These are phyloP conservation scores for Tragelaphus oryx DNA, from an alignment of 2,797 vertebrate species.

Conservation along the genomic window DNA sequence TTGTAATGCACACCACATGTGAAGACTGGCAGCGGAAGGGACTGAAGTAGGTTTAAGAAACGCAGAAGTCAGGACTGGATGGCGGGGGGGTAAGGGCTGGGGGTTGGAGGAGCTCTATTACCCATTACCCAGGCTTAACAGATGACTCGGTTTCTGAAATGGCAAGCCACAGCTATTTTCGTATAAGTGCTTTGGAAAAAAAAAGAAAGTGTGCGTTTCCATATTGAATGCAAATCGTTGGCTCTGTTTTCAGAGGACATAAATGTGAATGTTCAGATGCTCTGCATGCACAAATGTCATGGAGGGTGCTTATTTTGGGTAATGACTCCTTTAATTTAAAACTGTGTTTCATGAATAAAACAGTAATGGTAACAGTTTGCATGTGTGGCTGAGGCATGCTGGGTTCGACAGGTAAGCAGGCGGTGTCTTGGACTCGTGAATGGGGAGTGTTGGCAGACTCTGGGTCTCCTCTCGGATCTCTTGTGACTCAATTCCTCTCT, in stretches of 20 bases:
- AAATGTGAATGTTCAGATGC: slow-evolving; percentile 82
- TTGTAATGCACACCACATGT: background rate
- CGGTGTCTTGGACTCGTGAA: slow-evolving; percentile 69
- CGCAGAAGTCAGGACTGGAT: background rate
- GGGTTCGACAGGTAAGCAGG: slow-evolving; percentile 87
- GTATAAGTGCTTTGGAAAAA: slow-evolving; percentile 55
- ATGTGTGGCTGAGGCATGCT: slow-evolving; percentile 87
- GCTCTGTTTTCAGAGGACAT: slow-evolving; percentile 78
- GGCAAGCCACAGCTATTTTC: slow-evolving; percentile 47
- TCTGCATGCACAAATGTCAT: slow-evolving; percentile 83
- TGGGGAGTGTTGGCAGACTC: slow-evolving; percentile 33
- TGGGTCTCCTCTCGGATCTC: slow-evolving; percentile 66
- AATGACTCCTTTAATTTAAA: slow-evolving; percentile 75
- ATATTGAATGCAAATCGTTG: slow-evolving; percentile 78
- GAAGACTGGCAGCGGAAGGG: background rate
- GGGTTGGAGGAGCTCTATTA: background rate
- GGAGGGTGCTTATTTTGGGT: slow-evolving; percentile 80
- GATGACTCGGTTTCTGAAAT: slow-evolving; percentile 48
- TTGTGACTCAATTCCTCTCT: slow-evolving; percentile 37
- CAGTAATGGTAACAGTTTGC: slow-evolving; percentile 78
- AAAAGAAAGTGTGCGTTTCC: slow-evolving; percentile 41
- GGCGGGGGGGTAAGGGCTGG: too few relatives aligned
- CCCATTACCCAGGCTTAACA: background rate
- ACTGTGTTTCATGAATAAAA: slow-evolving; percentile 77
- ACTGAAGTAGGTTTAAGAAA: background rate